phyloP scores from a whole-genome alignment of 2,888 invertebrate species.

The Druceiella hillmani region DNA sequence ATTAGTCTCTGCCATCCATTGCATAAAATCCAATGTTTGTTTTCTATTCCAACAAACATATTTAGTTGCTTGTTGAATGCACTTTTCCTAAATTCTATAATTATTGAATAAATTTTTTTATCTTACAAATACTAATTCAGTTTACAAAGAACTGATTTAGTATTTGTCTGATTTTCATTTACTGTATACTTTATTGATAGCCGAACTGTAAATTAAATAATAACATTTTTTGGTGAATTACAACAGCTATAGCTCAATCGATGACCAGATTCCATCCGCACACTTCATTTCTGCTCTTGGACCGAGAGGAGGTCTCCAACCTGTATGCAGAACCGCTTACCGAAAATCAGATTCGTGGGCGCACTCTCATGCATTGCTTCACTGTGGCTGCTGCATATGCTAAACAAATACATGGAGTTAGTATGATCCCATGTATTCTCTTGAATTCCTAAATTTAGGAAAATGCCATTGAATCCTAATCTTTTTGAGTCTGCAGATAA shows the following conservation, averaged over 20 bases:
- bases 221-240: too few species aligned
- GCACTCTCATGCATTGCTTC: slow-evolving; percentile 69
- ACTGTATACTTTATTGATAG: slow-evolving; percentile 8
- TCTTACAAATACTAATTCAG: too few species aligned
- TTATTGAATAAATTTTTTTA: too few species aligned
- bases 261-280: slow-evolving; percentile 60
- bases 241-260: slow-evolving; percentile 47
- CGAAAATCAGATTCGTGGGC: slow-evolving; percentile 60
- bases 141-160: too few species aligned
- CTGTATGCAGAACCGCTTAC: slow-evolving; percentile 63
- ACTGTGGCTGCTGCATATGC: slow-evolving; percentile 73
- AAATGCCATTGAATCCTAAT: slow-evolving; percentile 10
- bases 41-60: too few species aligned
- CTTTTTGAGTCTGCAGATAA: slow-evolving; percentile 5
- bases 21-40: too few species aligned
- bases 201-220: too few species aligned
- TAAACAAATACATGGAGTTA: slow-evolving; percentile 66
- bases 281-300: slow-evolving; percentile 70
- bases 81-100: too few species aligned
- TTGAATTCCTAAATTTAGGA: slow-evolving; percentile 7
- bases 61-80: too few species aligned
- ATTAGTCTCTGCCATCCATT: too few species aligned
- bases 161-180: too few species aligned
- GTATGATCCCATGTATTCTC: slow-evolving; percentile 25
- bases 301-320: slow-evolving; percentile 60